Evolutionary conservation across 2,888 invertebrate genomes (phyloP), one percentile per base, ranked within the genome.

Genomic region (Buathra laborator): DNA sequence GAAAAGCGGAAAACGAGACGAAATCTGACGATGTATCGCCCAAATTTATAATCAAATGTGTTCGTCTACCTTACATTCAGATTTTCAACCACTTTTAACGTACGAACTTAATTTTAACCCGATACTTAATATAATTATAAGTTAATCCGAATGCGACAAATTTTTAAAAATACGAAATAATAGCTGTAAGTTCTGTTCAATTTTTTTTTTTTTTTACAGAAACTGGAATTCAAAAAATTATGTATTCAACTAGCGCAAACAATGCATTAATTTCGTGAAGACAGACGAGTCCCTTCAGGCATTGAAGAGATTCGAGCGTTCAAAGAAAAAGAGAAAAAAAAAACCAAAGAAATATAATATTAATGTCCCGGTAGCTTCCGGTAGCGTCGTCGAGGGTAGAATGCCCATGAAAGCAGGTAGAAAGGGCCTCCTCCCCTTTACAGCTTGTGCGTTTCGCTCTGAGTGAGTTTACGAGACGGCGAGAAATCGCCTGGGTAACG

Each of bases 401-500:
- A 56, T 19, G 32, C 16, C 48, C 75, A 51, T 51, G 48, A 75
- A 64, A 71, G 59, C 48, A 64, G 29, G 67, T 19, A 44, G 68
- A 59, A 68, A 67, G 62, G 12, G 59, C 62, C 48, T 12, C 64
- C 75, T 32, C 48, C 14, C 56, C 56, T 56, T 24, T 10, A 24
- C 24, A 56, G 10, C 56, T 24, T 24, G 56, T 19, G 24, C 24
- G 56, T 14, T 37, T 16, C 46, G 46, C 48, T 16, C 74, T 46
- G 64, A 64, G 51, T 32, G 64, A 79, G 62, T 70, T 48, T 51
- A 44, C 46, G 64, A 64, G 71, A 79, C 48, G 62, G 71, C 62
- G 62, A 51, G 71, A 62, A 71, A 71, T 79, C 51, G 59, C 19
- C 62, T 64, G 70, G 32, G 66, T 53, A 66, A 59, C 51, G 67